These are phyloP conservation scores for Dascillus cervinus DNA, from an alignment of 2,888 invertebrate genomes.

Conservation along the genomic window DNA sequence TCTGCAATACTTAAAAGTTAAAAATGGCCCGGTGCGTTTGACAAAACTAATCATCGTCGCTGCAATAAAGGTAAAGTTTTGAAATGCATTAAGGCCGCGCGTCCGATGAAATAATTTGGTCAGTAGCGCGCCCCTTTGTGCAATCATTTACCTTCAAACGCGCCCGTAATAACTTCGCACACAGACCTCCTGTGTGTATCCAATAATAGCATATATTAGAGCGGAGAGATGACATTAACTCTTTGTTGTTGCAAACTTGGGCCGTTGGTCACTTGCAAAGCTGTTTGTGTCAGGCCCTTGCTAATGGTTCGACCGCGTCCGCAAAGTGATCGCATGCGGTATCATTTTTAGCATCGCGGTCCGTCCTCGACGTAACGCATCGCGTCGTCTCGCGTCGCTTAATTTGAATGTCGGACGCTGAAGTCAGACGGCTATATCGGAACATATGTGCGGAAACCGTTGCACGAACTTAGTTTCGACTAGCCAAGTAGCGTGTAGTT, in stretches of 20 bases:
- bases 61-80: no score
- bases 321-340: conserved; percentile 23
- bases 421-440: conserved; percentile 10
- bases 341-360: conserved; percentile 9
- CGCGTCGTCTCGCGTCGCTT: conserved; percentile 7
- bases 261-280: conserved; percentile 30
- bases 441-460: background rate
- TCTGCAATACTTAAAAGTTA: no score
- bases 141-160: no score
- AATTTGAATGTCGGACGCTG: conserved; percentile 7
- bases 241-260: conserved; percentile 34
- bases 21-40: no score
- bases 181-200: conserved; percentile 26
- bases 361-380: conserved; percentile 5
- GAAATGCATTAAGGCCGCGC: no score
- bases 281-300: conserved; percentile 25
- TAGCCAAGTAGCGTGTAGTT: conserved; percentile 15
- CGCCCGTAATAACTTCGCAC: conserved; percentile 12
- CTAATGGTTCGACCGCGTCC: conserved; percentile 27
- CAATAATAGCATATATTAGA: conserved; percentile 34
- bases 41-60: no score
- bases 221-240: conserved; percentile 31
- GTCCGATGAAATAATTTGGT: no score
- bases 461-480: conserved; percentile 4
- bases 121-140: no score